Evolutionary conservation across 1,140 invertebrate genomes (phyloP), one percentile per base, ranked within the genome.

Genomic region (Platyscapa corneri): DNA sequence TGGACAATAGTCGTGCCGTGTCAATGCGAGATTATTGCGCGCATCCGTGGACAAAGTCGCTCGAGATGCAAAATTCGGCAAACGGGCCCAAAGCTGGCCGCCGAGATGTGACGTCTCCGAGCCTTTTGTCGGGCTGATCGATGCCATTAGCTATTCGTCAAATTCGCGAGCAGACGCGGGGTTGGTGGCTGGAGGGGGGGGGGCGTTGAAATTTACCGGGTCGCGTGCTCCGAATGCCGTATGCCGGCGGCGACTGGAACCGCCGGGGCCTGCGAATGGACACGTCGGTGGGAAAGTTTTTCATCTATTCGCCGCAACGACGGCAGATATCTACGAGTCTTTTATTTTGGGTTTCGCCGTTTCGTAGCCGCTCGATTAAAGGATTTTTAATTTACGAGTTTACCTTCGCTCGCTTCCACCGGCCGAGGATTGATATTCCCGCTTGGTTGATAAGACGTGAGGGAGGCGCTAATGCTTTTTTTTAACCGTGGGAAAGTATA

Each of bases 131-230:
- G 23, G 3, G 23, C 34, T 72, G 78, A 84, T 84, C 76, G 76
- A 79, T 60, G 46, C 32, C 78, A 81, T 85, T 81, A 75, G 70
- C 67, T 85, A 85, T 85, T 85, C 84, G 81, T 65, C 81, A 46
- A 75, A 85, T 85, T 80, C 84, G 84, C 83, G 46, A 32, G 8
- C 3, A 1, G 14, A 5, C 10, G 46, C 3, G n/a, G n/a, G n/a
- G n/a, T n/a, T n/a, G n/a, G n/a, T n/a, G 32, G 3, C 49, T 7
- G 37, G 23, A 1, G 18, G 37, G n/a, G 37, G 37, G 49, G 27
- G n/a, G 32, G 46, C 30, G 42, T 23, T 37, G 53, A 60, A 83
- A 83, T 77, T 65, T 77, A 83, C 53, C 20, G 37, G 10, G 78
- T 75, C 84, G 56, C 84, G 78, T 85, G 84, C 53, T 70, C 34